Conservation (phyloP, 2,113 vertebrate species). For the Bettongia penicillata region DNA sequence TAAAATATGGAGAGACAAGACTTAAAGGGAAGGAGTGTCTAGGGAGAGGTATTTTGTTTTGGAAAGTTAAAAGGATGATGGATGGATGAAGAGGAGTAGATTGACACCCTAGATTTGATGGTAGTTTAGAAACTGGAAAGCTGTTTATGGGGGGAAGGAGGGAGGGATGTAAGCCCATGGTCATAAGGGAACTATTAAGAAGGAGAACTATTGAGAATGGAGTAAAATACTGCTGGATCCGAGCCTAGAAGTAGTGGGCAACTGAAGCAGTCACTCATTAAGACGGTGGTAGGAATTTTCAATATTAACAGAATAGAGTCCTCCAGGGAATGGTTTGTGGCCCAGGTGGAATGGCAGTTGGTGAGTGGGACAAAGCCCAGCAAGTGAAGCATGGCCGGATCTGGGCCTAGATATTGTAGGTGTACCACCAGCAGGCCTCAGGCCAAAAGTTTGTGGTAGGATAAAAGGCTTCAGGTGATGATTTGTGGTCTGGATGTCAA, state of each 20-base stretch:
- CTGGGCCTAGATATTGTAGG: not conserved
- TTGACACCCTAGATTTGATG: not conserved
- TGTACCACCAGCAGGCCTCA: not conserved
- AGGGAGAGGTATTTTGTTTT: not conserved
- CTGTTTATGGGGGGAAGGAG: not conserved
- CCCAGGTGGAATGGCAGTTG: not conserved
- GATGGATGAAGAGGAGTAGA: not conserved
- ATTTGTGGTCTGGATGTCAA: not conserved
- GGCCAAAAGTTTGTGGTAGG: not conserved
- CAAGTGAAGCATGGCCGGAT: not conserved
- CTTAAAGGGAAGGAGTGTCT: not conserved
- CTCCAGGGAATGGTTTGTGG: not conserved
- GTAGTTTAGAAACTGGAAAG: not conserved
- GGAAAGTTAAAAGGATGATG: not conserved
- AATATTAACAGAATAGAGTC: not conserved
- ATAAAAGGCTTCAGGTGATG: not conserved
- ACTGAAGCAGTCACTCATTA: not conserved
- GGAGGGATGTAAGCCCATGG: not conserved
- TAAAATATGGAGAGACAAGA: not conserved
- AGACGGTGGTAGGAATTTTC: not conserved
- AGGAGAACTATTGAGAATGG: not conserved
- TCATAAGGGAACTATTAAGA: not conserved
- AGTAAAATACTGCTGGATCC: not conserved
- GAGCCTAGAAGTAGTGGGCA: not conserved
- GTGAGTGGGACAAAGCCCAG: not conserved